phyloP scores from a whole-genome alignment of 1,140 invertebrate species.

The Pemphigus obesinymphae region DNA sequence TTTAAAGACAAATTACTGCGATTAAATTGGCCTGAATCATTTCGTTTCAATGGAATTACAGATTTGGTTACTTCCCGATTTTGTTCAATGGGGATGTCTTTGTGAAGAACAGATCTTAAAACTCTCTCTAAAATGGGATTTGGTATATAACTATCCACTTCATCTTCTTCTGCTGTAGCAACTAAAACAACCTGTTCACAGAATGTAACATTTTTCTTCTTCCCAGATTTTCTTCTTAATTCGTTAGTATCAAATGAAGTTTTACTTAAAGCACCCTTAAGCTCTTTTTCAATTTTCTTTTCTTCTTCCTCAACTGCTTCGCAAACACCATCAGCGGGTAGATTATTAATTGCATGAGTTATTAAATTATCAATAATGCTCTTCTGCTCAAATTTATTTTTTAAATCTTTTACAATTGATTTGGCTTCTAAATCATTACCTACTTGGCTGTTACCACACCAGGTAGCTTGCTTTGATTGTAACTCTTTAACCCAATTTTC shows the following conservation, averaged over 20 bases:
- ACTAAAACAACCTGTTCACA: slow-evolving; percentile 89
- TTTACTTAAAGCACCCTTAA: slow-evolving; percentile 36
- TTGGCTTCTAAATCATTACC: slow-evolving; percentile 29
- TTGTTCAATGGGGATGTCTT: slow-evolving; percentile 49
- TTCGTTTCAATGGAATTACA: slow-evolving; percentile 48
- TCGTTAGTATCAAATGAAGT: slow-evolving; percentile 43
- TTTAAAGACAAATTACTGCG: slow-evolving; percentile 27
- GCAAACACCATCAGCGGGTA: slow-evolving; percentile 16
- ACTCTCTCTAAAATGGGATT: slow-evolving; percentile 86
- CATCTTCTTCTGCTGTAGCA: slow-evolving; percentile 83
- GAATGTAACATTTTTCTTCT: slow-evolving; percentile 90
- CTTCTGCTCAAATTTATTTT: slow-evolving; percentile 74
- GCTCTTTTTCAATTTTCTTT: slow-evolving; percentile 38
- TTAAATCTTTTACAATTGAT: slow-evolving; percentile 66
- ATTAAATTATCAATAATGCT: slow-evolving; percentile 47
- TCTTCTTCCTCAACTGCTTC: slow-evolving; percentile 31
- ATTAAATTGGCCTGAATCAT: slow-evolving; percentile 45
- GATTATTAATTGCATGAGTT: not conserved
- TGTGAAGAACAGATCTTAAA: slow-evolving; percentile 71
- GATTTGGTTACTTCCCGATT: slow-evolving; percentile 46
- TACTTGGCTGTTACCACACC: not conserved
- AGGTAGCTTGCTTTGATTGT: slow-evolving; percentile 65
- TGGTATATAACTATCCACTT: slow-evolving; percentile 82
- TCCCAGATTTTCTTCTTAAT: slow-evolving; percentile 57
- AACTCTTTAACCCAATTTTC: slow-evolving; percentile 72